Base-by-base conservation (phyloP, 2,888 invertebrate genomes). In the Caenorhabditis uteleia region DNA sequence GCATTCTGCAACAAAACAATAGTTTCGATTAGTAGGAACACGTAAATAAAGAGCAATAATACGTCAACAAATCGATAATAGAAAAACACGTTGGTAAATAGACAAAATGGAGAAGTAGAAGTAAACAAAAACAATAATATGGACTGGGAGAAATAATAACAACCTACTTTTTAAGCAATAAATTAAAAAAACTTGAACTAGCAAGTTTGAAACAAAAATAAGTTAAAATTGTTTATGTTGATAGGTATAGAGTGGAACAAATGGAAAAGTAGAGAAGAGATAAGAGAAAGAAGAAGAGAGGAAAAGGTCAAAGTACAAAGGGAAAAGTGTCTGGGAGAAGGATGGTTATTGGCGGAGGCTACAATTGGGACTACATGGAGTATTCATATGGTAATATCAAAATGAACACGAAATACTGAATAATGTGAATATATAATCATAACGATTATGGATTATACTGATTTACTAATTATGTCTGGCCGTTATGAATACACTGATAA, bases 241-340 rank as follows among this genome's bases (percentile, higher is more conserved):
- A 20, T 36, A 18, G 10, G 3, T 42, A 25, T 31, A 36, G 38
- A 45, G 26, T 33, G 16, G 16, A n/a, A 26, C 29, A 42, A 47
- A 48, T 26, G 38, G 21, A 48, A 27, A 14, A 27, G 34, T 31
- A 39, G 27, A 59, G 48, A 44, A 39, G 25, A 36, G 38, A 43
- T 2, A 42, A 55, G 44, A 55, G 48, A 56, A 49, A 47, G 29
- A 36, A 39, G 5, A 48, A 44, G 27, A 18, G 49, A n/a, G 14
- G 26, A 20, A 44, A 27, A 40, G 56, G 62, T 18, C 56, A 62
- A 56, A 62, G 62, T 56, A 56, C 50, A 48, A 40, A 47, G 54
- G 48, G 49, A 43, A 42, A 23, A n/a, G 45, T 36, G 40, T 46
- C 27, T 21, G 26, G 36, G 38, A 34, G 16, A n/a, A n/a, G n/a